Evolutionary conservation across 2,113 vertebrate species (phyloP).

Genomic region (Cheirogaleus medius): DNA sequence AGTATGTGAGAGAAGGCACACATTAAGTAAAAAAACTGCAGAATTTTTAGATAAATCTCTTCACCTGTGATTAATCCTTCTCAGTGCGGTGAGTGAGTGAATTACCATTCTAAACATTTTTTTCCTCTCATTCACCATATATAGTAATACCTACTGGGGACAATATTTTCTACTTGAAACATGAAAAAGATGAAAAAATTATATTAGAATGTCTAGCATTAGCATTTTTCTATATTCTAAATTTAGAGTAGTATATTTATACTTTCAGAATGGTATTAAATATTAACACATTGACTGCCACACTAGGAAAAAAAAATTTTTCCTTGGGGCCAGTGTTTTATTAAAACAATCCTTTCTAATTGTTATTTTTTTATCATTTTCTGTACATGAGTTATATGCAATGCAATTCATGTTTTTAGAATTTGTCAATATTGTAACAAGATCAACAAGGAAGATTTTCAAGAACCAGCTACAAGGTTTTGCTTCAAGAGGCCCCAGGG

Average conservation of each 20-base stretch:
- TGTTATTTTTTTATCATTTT: too few relatives aligned
- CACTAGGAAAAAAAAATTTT: too few relatives aligned
- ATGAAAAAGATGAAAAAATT: not conserved
- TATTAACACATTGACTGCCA: not conserved
- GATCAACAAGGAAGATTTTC: too few relatives aligned
- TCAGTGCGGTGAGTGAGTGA: not conserved
- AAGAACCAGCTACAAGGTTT: too few relatives aligned
- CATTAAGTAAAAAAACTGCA: not conserved
- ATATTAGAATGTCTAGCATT: not conserved
- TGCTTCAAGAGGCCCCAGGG: too few relatives aligned
- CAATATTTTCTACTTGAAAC: not conserved
- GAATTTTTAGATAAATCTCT: not conserved
- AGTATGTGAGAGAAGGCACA: not conserved
- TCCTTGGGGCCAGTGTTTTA: too few relatives aligned
- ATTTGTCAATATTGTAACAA: too few relatives aligned
- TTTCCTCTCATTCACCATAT: not conserved
- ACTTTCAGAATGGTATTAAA: not conserved
- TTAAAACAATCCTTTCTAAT: too few relatives aligned
- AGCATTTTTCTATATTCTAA: constrained; percentile 16
- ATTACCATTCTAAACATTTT: not conserved
- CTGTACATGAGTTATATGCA: too few relatives aligned
- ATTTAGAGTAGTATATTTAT: not conserved
- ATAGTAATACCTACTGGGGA: not conserved
- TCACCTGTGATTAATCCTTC: not conserved
- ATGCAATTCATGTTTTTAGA: too few relatives aligned